Percentiles rank a stretch among this genome's conserved stretches.
phyloP scores from a whole-genome alignment of 2,888 invertebrate species.

The Mayetiola destructor region DNA sequence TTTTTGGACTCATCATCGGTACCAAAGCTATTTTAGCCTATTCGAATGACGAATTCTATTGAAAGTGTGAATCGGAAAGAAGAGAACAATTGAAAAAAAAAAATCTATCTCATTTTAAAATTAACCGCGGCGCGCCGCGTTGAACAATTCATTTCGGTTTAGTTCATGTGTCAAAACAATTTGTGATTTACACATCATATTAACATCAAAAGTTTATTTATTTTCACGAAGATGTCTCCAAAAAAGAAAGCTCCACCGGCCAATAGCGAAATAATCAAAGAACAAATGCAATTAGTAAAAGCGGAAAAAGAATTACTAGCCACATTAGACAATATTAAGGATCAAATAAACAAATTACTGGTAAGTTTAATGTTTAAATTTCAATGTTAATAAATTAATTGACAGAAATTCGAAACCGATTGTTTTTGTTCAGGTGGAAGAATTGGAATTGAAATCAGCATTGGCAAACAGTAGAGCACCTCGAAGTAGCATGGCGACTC shows the following conservation, averaged over 20 bases:
- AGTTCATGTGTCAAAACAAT: too few relatives aligned
- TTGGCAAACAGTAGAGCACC: neutral
- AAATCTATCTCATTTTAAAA: too few relatives aligned
- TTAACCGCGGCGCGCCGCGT: too few relatives aligned
- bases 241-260: neutral
- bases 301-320: slow-evolving; percentile 13
- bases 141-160: too few relatives aligned
- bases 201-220: too few relatives aligned
- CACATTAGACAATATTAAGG: slow-evolving; percentile 13
- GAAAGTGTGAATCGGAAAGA: too few relatives aligned
- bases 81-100: too few relatives aligned
- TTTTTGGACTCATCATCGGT: too few relatives aligned
- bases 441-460: neutral
- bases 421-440: neutral
- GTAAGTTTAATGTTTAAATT: slow-evolving; percentile 1
- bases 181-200: too few relatives aligned
- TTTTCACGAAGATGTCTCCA: neutral
- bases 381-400: neutral
- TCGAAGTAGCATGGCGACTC: neutral
- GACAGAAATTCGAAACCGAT: neutral
- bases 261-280: slow-evolving; percentile 14
- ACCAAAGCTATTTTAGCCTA: too few relatives aligned
- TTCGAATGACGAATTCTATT: too few relatives aligned
- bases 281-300: slow-evolving; percentile 16
- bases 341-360: slow-evolving; percentile 16